Conservation (phyloP, 2,888 invertebrate species). For the Helleia helle region DNA sequence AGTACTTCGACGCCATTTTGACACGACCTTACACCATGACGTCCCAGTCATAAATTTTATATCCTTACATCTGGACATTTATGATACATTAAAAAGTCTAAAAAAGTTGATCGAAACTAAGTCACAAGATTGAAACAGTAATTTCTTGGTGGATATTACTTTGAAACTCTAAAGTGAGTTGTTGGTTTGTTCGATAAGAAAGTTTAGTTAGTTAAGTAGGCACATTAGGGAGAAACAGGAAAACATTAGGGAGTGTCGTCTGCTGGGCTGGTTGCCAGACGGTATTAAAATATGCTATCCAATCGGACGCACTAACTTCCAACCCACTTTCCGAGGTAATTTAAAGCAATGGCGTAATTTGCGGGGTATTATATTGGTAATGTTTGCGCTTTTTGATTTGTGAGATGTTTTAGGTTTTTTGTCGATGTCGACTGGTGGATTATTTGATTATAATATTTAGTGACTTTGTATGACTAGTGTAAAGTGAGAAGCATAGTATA, state of each 20-base stretch:
- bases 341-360: conserved; percentile 43
- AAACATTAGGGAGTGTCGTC: conserved; percentile 60
- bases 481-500: too few species aligned
- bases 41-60: neutral
- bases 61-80: neutral
- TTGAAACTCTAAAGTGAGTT: conserved; percentile 42
- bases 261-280: conserved; percentile 59
- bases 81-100: conserved; percentile 8
- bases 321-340: conserved; percentile 33
- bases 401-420: too few species aligned
- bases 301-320: conserved; percentile 43
- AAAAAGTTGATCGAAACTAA: conserved; percentile 8
- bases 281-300: conserved; percentile 65
- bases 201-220: conserved; percentile 68
- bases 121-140: conserved; percentile 11
- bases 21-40: neutral
- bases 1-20: neutral
- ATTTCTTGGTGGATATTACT: conserved; percentile 30
- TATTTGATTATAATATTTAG: too few species aligned
- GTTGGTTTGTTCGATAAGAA: conserved; percentile 64
- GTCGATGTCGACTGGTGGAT: too few species aligned
- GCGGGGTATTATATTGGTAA: conserved; percentile 38
- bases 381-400: neutral
- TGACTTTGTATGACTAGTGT: too few species aligned
- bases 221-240: conserved; percentile 66